These are phyloP conservation scores for Homalodisca vitripennis DNA, from an alignment of 1,140 invertebrate species.

Conservation along the genomic window DNA sequence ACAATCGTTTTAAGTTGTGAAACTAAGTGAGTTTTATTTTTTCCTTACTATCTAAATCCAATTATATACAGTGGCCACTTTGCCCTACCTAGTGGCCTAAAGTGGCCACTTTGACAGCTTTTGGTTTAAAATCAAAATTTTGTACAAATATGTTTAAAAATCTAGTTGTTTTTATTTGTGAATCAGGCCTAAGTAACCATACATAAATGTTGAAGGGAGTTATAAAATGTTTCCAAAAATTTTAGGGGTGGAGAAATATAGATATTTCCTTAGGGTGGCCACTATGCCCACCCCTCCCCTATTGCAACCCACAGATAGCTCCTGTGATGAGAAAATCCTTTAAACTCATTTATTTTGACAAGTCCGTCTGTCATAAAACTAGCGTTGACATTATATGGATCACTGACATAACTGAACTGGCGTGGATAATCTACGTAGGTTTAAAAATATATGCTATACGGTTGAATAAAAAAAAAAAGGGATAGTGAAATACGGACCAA, in stretches of 20 bases:
- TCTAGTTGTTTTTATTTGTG: not conserved
- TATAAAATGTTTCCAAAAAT: not conserved
- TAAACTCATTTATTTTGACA: too few species aligned
- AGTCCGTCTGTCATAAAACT: too few species aligned
- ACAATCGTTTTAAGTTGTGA: not conserved
- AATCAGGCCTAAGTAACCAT: not conserved
- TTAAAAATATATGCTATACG: too few species aligned
- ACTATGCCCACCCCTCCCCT: conserved; percentile 5
- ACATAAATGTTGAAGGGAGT: not conserved
- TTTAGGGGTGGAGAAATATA: not conserved
- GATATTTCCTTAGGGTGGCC: conserved; percentile 18
- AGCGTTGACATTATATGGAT: too few species aligned
- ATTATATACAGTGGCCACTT: not conserved
- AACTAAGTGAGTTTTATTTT: conserved; percentile 5
- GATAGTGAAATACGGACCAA: too few species aligned
- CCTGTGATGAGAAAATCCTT: too few species aligned
- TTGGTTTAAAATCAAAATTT: not conserved
- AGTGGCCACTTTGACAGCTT: conserved; percentile 20
- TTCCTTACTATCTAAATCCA: not conserved
- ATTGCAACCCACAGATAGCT: too few species aligned
- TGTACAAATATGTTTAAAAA: not conserved
- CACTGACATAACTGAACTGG: too few species aligned
- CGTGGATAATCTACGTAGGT: too few species aligned
- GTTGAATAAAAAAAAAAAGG: too few species aligned
- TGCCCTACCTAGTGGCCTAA: not conserved